Base-by-base conservation (phyloP, 2,113 vertebrate species). In the Cettia cetti region DNA sequence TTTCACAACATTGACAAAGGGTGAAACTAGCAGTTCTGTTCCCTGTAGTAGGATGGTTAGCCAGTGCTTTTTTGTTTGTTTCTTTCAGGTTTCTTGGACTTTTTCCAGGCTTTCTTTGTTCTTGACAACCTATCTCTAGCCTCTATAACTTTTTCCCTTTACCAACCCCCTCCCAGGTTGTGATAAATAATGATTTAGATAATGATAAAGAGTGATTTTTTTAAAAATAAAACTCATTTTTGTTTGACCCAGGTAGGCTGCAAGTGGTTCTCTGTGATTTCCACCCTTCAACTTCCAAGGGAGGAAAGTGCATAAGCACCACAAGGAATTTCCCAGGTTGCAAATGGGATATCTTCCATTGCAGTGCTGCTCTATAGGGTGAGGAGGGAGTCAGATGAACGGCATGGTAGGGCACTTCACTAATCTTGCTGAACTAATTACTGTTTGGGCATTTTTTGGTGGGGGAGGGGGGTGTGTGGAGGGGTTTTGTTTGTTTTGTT, bases 81-180 rank as follows among this genome's bases (percentile, higher is more conserved):
- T 28, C 5, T 45, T 13, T 39, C n/a, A n/a, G 37, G 17, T 4
- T 45, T 37, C 37, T 30, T 24, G 7, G 39, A 10, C 28, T 11
- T 39, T 69, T 53, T 69, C 28, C 7, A n/a, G 44, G 23, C 24
- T 68, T 85, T 85, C 15, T 69, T 40, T 39, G 30, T 50, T 44
- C 13, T 80, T 89, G 66, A 33, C 35, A 63, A 56, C 5, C 4
- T 57, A 3, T 42, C 39, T 82, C 28, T 84, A 35, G 49, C 40
- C 15, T 31, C 86, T n/a, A 3, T 77, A 11, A 26, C 16, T 33
- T 85, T 64, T 78, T 49, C 24, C 18, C 22, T 79, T 79, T 12
- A 19, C 24, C 12, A 5, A 7, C 1, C 2, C 14, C 4, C 7
- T 54, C 7, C 10, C 27, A 70, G 7, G 9, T 26, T 4, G 5